Evolutionary conservation across 2,888 invertebrate genomes (phyloP), one percentile per base, ranked within the genome.

Genomic region (Brachynemurus nebulosus): DNA sequence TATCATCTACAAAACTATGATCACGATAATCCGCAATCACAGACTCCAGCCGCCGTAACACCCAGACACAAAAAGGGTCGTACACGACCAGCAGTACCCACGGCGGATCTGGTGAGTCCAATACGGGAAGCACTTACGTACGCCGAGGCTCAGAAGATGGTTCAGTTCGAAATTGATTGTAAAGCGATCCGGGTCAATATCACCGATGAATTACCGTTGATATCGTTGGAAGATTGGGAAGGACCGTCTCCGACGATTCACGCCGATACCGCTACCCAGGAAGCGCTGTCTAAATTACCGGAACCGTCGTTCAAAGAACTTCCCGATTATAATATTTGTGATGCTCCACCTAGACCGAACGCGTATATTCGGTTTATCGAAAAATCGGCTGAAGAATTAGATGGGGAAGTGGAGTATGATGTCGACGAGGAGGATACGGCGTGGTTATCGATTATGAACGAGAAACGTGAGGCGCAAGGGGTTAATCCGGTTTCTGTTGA

Each of bases 341-440:
- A 88, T 65, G 89, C 89, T 1, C 86, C 90, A 38, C 69, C 83
- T 1, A 71, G 89, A 38, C 86, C 91, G 0, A 83, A 86, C 63
- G 86, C 90, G 1, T 91, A 91, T 58, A 93, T 92, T 44, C 74
- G 91, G 47, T 95, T 91, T 60, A 92, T 95, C 59, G 96, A 96
- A 60, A 89, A 91, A 58, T 88, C 91, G 7, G 79, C 83, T 0
- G 95, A 96, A 62, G 95, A 96, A 60, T 66, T 96, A 19, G 95
- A 96, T 60, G 91, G 92, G 46, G 89, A 82, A 56, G 78, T 81
- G 6, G 97, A 97, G 63, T 98, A 97, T 69, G 97, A 97, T 67
- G 84, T 96, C 53, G 97, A 98, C 62, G 97, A 97, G 61, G 96
- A 97, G 68, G 97, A 98, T 58, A 85, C 86, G 11, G 88, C 90